These are phyloP conservation scores for Physeter macrocephalus DNA, from an alignment of 2,113 vertebrate genomes.

Conservation along the genomic window DNA sequence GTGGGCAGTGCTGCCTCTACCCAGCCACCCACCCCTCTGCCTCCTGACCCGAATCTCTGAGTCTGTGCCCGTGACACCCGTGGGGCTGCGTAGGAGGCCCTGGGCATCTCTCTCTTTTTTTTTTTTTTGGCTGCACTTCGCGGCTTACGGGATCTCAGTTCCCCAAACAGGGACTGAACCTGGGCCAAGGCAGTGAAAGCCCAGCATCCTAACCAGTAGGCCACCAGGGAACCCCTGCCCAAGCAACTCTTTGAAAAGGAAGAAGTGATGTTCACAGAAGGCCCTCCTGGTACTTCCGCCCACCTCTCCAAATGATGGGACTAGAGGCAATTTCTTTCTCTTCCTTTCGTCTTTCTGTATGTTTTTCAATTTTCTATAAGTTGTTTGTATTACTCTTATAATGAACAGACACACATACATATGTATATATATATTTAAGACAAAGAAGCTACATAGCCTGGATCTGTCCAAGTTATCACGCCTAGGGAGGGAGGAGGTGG, in stretches of 20 bases:
- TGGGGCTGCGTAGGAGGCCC: rapidly evolving
- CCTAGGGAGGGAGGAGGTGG: not conserved
- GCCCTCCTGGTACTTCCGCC: not conserved
- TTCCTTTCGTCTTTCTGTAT: not conserved
- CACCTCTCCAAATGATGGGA: not conserved
- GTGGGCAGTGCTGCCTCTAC: too few relatives aligned
- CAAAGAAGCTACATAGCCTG: not conserved
- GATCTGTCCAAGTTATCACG: not conserved
- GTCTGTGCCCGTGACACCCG: not conserved
- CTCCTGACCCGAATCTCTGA: not conserved
- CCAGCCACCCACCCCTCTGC: not conserved
- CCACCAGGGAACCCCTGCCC: not conserved
- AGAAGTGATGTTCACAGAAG: not conserved
- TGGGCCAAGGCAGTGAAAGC: not conserved
- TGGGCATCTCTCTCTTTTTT: not conserved
- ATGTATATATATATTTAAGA: not conserved
- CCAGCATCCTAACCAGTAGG: not conserved
- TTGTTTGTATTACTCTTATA: not conserved
- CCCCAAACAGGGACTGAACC: not conserved
- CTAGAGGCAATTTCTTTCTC: not conserved
- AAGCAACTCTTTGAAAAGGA: not conserved
- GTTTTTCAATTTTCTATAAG: not conserved
- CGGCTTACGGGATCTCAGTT: not conserved
- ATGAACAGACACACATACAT: not conserved
- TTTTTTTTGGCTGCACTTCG: not conserved